Evolutionary conservation across 1,140 invertebrate genomes (phyloP), one percentile per base, ranked within the genome.

Genomic region (Dinothrombium tinctorium): DNA sequence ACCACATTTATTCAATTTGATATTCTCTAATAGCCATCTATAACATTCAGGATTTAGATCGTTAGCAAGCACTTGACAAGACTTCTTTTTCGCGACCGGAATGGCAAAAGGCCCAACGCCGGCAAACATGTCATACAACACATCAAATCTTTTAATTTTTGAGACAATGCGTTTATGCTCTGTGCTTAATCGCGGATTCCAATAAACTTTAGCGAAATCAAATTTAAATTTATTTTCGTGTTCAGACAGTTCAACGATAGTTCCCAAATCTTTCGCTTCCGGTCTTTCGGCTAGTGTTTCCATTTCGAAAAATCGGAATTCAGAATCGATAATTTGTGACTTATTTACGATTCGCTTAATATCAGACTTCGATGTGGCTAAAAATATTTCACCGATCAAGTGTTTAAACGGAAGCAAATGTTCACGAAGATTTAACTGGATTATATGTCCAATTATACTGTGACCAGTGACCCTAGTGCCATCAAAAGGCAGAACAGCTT

Each of bases 131-230:
- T 98, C 90, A 61, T 83, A 94, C 0, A 96, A 58, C 25, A 87
- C 61, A 62, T 86, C 76, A 28, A 57, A 61, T 3, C 56, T 45
- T 33, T 69, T 60, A 23, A 68, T 58, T 19, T 65, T 59, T 33
- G 59, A 50, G 0, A 77, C 59, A 42, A 96, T 71, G 55, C 74
- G 64, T 50, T 73, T 66, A 63, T 95, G 90, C 60, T 96, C 89
- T 2, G 76, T 82, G 33, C 65, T 63, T 14, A 96, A 58, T 43
- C 89, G 63, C 5, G 87, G 71, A 63, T 98, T 96, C 90, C 90
- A 98, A 56, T 94, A 98, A 1, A 98, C 89, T 59, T 76, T 43
- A n/a, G 80, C 72, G 62, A 95, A 95, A 60, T 96, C 87, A 65
- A 96, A 77, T 49, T 76, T 65, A 61, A 81, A 98, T 0, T 53